Base-by-base conservation (phyloP, 2,797 vertebrate genomes). In the Sebastiscus albofasciatus region DNA sequence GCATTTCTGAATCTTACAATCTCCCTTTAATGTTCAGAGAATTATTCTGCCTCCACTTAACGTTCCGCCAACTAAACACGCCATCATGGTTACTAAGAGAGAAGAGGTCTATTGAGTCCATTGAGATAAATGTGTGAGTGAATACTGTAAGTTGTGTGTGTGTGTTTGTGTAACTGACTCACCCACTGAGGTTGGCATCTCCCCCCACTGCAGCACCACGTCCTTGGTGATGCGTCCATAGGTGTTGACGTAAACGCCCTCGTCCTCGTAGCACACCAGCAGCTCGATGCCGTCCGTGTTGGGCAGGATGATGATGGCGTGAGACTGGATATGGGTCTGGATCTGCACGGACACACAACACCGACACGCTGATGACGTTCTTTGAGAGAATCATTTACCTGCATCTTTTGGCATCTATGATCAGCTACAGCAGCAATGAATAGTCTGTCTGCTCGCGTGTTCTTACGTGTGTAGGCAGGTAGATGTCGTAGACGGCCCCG, bases 111-210 rank as follows among this genome's bases (percentile, higher is more conserved):
- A 36, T 36, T 36, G 34, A 36, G 34, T 4, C n/a, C n/a, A n/a
- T n/a, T n/a, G 24, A 24, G 3, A 36, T 2, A 33, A 13, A 52
- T 16, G 16, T 16, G 6, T 18, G 22, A 42, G 10, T 24, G n/a
- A 33, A 27, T 11, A 39, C 3, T 42, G 39, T 13, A n/a, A 6
- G 16, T n/a, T 36, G 12, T 36, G 34, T 34, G 34, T 16, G 7
- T 73, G 54, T 33, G 5, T 49, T 9, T n/a, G 14, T 70, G 55
- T 34, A 4, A 42, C 14, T 27, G 68, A 92, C 98, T 74, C 91
- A 99, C 98, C 98, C 87, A 99, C 98, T 67, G 98, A 99, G 18
- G 98, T 99, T 20, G 98, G 98, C 98, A 99, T 99, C 95, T 99
- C 98, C 75, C 98, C 98, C 98, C 98, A 99, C 93, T 99, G 98